Evolutionary conservation across 2,113 vertebrate species (phyloP), one percentile per base, ranked within the genome.

Genomic region (Megaptera novaeangliae): DNA sequence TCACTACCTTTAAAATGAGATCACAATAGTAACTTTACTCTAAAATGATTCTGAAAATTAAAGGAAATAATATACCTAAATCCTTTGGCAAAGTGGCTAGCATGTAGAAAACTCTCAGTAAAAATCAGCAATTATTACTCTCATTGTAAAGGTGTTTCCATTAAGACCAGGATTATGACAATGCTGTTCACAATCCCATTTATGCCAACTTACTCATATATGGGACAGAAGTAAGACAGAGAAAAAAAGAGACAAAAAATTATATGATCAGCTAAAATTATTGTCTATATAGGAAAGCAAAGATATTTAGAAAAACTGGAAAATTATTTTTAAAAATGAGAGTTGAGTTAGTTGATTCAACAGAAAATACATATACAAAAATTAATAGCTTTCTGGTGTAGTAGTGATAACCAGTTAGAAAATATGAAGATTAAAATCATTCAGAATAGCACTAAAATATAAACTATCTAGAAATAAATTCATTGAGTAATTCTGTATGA

Each of bases 371-470:
- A 78, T 69, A 61, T n/a, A 46, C 29, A 52, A 72, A 89, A 78
- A 88, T 85, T 7, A 94, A 36, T 61, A 95, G 77, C 18, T 88
- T 90, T 94, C 61, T 91, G 39, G 5, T 36, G n/a, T 83, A 63
- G 20, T 52, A 75, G n/a, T 72, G 77, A 96, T 63, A 96, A 91
- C 31, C 52, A 93, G 52, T 93, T 94, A 74, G 72, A 94, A 86
- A 93, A 85, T 82, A 59, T 1, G 14, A 80, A 94, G 25, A 34
- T 49, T 88, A 91, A 83, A 93, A 55, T 87, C 34, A 92, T 52
- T 93, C 61, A 86, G 39, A 57, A 66, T 59, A 71, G 13, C 31
- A 69, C 8, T 55, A 77, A 86, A 88, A 82, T 82, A 23, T 91
- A 89, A 88, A 84, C 18, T 41, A 49, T 61, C 77, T 91, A 66